A percentile compares a stretch with the other conserved stretches of the same genome.
Evolutionary conservation across 2,113 vertebrate genomes (phyloP).

Genomic region (Myrmophylax atrothorax): DNA sequence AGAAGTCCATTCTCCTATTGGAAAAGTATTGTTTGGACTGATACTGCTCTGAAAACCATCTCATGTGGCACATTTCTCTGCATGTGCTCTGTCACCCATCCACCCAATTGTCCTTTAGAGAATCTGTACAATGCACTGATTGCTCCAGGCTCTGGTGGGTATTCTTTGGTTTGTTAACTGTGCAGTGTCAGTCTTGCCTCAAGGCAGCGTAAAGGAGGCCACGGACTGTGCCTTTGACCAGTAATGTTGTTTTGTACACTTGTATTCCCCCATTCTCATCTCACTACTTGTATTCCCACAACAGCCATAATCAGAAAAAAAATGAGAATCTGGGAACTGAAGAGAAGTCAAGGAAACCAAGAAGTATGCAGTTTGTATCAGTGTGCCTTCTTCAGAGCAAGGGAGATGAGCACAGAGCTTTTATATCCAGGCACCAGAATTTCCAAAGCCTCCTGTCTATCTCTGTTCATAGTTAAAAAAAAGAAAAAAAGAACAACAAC

Average conservation of each 20-base stretch:
- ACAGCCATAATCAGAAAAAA: not conserved
- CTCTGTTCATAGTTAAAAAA: not conserved
- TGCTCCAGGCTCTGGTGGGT: not conserved
- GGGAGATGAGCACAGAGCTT: not conserved
- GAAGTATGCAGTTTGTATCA: not conserved
- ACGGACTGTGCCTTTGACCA: not conserved
- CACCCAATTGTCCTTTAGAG: not conserved
- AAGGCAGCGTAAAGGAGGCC: not conserved
- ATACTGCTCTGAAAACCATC: not conserved
- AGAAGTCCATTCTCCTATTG: not conserved
- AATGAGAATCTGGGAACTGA: not conserved
- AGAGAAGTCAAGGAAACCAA: not conserved
- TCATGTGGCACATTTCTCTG: not conserved
- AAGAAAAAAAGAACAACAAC: no score
- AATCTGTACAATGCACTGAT: fast-evolving
- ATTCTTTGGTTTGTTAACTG: not conserved
- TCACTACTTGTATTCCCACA: not conserved
- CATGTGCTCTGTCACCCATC: not conserved
- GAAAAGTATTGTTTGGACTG: not conserved
- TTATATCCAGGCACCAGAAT: not conserved
- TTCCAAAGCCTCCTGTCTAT: not conserved
- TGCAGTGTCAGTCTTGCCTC: not conserved
- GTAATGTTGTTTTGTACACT: not conserved
- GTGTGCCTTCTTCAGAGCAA: not conserved
- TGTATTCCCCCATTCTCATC: not conserved